phyloP scores from a whole-genome alignment of 2,888 invertebrate species.

The Lutraria lutraria region DNA sequence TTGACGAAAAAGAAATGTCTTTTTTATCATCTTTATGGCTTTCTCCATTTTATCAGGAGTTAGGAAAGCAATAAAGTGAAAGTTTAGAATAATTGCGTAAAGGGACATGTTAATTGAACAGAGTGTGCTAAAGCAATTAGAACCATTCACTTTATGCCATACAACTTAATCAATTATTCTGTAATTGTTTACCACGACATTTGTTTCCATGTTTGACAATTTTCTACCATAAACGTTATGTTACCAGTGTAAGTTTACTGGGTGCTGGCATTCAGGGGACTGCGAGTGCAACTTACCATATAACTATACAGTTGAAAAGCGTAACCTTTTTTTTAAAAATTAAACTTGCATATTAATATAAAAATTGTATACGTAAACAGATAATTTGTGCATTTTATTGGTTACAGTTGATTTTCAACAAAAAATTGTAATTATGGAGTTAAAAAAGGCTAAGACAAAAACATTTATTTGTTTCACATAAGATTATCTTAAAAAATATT shows the following conservation, averaged over 20 bases:
- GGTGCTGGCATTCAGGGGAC: neutral
- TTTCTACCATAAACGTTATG: neutral
- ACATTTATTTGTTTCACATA: neutral
- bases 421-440: neutral
- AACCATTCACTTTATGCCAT: conserved; percentile 32
- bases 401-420: no score
- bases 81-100: conserved; percentile 32
- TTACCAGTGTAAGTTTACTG: neutral
- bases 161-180: conserved; percentile 31
- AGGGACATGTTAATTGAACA: conserved; percentile 30
- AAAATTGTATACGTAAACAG: no score
- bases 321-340: no score
- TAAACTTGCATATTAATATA: no score
- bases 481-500: neutral
- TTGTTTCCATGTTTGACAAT: conserved; percentile 23
- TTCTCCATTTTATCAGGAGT: conserved; percentile 8
- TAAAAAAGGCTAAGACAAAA: neutral
- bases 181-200: conserved; percentile 42
- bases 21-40: conserved; percentile 42
- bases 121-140: conserved; percentile 39
- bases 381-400: no score
- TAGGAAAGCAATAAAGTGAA: conserved; percentile 20
- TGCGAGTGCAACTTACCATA: neutral
- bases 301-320: no score
- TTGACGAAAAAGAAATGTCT: conserved; percentile 30